Base-by-base conservation (phyloP, 2,888 invertebrate species). In the Hofmannophila pseudospretella region DNA sequence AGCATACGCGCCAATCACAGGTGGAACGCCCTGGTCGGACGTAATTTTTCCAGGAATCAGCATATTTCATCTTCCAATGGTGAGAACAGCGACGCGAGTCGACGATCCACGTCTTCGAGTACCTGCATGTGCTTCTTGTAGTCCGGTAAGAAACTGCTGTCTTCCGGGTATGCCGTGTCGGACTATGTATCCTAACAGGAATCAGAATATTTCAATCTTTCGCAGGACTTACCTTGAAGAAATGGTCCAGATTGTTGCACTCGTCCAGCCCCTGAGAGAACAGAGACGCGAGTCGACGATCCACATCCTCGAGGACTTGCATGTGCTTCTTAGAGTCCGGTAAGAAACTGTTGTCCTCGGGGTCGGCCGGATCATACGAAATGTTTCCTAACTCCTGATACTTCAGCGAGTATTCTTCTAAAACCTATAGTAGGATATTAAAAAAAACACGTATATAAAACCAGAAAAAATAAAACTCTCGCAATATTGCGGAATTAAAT, bases 241-340 rank as follows among this genome's bases (percentile, higher is more conserved):
- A 78, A 48, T 82, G 80, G 38, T 78, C 71, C 39, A 84, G 52
- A 39, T 79, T 81, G 25, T 78, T 68, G 49, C 94, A 95, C 57
- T 97, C 96, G 39, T 93, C 92, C 50, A 96, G 92, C 0, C 93
- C 94, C 59, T 93, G 92, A 7, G 91, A 89, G 57, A 96, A 94
- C 44, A 96, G 89, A 10, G 94, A 91, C 0, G 94, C 94, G 23
- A 97, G 81, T 43, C 93, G 87, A 41, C 93, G 88, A 63, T 97
- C 97, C 34, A 94, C 89, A 55, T 94, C 93, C 16, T 90, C 88
- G 1, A 91, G 76, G 41, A 90, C 90, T 1, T 68, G 72, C 58
- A 89, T 80, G 65, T 95, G 95, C 1, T 72, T 67, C 0, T 81
- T 57, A 43, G 90, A 89, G 56, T 96, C 95, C 0, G 73, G 63